These are phyloP conservation scores for Lasioglossum marginatum DNA, from an alignment of 2,888 invertebrate genomes.

Conservation along the genomic window DNA sequence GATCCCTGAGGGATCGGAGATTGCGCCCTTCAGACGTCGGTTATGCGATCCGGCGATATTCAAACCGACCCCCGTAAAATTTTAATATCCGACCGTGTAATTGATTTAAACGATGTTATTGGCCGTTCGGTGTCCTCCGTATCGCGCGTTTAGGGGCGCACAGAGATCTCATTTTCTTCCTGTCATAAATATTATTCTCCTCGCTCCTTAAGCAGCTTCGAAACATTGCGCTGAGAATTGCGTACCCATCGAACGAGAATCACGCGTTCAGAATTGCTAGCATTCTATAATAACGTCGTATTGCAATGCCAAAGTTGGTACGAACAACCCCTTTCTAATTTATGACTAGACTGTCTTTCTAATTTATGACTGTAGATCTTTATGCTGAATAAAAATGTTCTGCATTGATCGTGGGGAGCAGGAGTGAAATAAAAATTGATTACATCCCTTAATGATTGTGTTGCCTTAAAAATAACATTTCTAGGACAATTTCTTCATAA, in stretches of 20 bases:
- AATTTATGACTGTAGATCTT: no score
- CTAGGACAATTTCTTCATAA: no score
- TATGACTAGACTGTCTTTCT: no score
- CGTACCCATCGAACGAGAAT: neutral
- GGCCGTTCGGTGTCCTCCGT: conserved; percentile 10
- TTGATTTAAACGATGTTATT: conserved; percentile 27
- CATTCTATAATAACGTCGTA: neutral
- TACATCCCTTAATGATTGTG: no score
- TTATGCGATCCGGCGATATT: conserved; percentile 42
- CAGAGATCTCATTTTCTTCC: conserved; percentile 10
- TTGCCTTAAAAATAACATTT: no score
- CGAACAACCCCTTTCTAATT: neutral
- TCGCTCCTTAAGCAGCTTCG: neutral
- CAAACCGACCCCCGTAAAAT: conserved; percentile 28
- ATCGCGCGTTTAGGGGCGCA: conserved; percentile 3
- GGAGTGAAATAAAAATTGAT: no score
- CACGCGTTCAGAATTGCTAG: neutral
- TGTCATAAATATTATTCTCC: conserved; percentile 19
- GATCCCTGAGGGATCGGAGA: conserved; percentile 28
- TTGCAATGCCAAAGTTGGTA: no score
- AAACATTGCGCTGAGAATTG: neutral
- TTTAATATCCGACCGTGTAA: conserved; percentile 51
- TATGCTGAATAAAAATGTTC: no score
- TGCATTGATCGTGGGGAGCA: no score
- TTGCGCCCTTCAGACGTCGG: conserved; percentile 31